Percentiles rank a stretch among this genome's conserved stretches.
Evolutionary conservation across 2,888 invertebrate genomes (phyloP).

Genomic region (Pammene aurita): DNA sequence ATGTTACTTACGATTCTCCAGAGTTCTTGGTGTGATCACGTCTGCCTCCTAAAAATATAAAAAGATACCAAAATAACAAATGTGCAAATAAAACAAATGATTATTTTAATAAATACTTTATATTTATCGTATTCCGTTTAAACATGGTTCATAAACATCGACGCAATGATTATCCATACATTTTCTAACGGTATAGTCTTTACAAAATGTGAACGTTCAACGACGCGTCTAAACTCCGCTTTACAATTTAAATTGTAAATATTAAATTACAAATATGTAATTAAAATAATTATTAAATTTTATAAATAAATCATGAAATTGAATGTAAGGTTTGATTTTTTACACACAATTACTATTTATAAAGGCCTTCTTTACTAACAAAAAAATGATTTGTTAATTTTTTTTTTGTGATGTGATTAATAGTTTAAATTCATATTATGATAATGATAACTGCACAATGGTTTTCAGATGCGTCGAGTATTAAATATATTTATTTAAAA

Average conservation of each 20-base stretch:
- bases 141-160: slow-evolving; percentile 48
- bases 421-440: neutral
- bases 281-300: neutral
- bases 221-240: slow-evolving; percentile 21
- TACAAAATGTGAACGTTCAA: slow-evolving; percentile 29
- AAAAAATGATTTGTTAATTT: too few species aligned
- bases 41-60: slow-evolving; percentile 55
- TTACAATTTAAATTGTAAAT: slow-evolving; percentile 5
- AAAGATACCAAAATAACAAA: slow-evolving; percentile 32
- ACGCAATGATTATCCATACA: slow-evolving; percentile 41
- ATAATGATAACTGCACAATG: slow-evolving; percentile 3
- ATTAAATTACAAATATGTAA: neutral
- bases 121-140: slow-evolving; percentile 56
- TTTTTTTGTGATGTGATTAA: too few species aligned
- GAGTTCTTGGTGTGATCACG: slow-evolving; percentile 71
- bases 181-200: slow-evolving; percentile 42
- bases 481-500: slow-evolving; percentile 32
- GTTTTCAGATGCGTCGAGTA: slow-evolving; percentile 30
- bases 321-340: too few species aligned
- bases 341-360: too few species aligned
- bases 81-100: slow-evolving; percentile 57
- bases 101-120: slow-evolving; percentile 78
- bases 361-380: too few species aligned
- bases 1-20: slow-evolving; percentile 76
- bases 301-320: too few species aligned